Percentiles rank a stretch among this genome's conserved stretches.
phyloP scores from a whole-genome alignment of 2,888 invertebrate species.

The Chelonus formosanus region DNA sequence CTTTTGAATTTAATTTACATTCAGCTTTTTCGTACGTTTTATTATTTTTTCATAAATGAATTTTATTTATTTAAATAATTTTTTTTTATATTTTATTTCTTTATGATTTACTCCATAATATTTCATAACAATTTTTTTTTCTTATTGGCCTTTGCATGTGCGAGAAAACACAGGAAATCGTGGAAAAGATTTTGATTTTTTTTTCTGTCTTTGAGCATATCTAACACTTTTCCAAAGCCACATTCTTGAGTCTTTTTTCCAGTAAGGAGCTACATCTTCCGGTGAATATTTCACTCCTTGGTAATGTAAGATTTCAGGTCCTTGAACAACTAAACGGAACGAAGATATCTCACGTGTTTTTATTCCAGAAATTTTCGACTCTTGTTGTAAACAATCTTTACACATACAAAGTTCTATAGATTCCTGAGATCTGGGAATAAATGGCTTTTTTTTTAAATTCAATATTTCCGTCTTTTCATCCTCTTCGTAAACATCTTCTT shows the following conservation, averaged over 20 bases:
- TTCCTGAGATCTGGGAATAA: conserved; percentile 20
- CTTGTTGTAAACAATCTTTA: conserved; percentile 38
- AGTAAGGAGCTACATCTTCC: conserved; percentile 71
- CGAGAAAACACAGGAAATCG: not conserved
- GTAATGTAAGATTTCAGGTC: conserved; percentile 55
- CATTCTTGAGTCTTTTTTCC: conserved; percentile 78
- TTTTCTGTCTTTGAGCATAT: conserved; percentile 44
- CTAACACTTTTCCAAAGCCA: conserved; percentile 70
- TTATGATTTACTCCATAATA: too few species aligned
- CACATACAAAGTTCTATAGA: conserved; percentile 47
- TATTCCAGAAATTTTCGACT: conserved; percentile 37
- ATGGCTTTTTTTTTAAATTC: not conserved
- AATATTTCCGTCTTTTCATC: conserved; percentile 17
- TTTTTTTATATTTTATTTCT: too few species aligned
- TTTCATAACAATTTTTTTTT: not conserved
- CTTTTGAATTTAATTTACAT: too few species aligned
- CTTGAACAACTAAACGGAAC: conserved; percentile 51
- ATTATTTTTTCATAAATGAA: too few species aligned
- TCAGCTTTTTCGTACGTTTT: too few species aligned
- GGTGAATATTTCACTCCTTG: conserved; percentile 69
- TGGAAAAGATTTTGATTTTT: conserved; percentile 32
- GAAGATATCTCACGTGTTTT: conserved; percentile 53
- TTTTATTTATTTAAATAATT: too few species aligned
- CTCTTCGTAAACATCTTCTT: conserved; percentile 14
- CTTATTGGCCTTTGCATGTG: not conserved